Evolutionary conservation across 2,113 vertebrate species (phyloP).

Genomic region (Ptilonorhynchus violaceus): DNA sequence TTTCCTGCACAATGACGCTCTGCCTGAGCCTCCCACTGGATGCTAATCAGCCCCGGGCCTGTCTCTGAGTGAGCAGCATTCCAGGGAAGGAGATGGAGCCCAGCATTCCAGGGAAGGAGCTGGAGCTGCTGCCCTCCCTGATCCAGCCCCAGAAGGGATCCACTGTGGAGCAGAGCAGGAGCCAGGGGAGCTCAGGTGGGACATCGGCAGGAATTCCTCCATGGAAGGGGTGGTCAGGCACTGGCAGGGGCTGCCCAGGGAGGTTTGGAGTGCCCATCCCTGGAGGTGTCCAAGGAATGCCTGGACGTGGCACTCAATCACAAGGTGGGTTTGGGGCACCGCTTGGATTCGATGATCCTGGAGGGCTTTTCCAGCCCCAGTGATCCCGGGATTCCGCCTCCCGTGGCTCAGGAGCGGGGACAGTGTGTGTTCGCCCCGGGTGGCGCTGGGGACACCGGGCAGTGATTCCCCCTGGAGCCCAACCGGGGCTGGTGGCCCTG

Average conservation of each 20-base stretch:
- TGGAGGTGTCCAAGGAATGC: background rate
- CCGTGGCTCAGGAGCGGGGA: background rate
- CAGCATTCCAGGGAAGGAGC: background rate
- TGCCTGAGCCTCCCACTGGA: background rate
- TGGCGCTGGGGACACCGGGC: background rate
- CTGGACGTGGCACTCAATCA: background rate
- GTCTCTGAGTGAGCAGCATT: background rate
- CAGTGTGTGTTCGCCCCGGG: background rate
- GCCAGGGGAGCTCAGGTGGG: background rate
- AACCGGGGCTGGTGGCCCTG: accelerated
- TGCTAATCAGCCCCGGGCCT: background rate
- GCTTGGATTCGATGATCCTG: background rate
- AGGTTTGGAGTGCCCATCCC: background rate
- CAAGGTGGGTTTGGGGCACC: background rate
- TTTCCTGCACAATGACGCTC: background rate
- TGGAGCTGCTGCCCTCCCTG: background rate
- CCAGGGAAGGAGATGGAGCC: background rate
- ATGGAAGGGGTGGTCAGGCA: background rate
- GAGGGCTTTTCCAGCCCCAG: background rate
- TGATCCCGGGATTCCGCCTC: background rate
- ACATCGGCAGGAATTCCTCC: background rate
- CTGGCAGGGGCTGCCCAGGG: background rate
- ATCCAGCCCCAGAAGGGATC: background rate
- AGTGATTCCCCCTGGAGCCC: background rate
- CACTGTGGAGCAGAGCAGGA: background rate